Percentiles rank a stretch among this genome's conserved stretches.
phyloP scores from a whole-genome alignment of 2,797 vertebrate species.

The Alfaro cultratus region DNA sequence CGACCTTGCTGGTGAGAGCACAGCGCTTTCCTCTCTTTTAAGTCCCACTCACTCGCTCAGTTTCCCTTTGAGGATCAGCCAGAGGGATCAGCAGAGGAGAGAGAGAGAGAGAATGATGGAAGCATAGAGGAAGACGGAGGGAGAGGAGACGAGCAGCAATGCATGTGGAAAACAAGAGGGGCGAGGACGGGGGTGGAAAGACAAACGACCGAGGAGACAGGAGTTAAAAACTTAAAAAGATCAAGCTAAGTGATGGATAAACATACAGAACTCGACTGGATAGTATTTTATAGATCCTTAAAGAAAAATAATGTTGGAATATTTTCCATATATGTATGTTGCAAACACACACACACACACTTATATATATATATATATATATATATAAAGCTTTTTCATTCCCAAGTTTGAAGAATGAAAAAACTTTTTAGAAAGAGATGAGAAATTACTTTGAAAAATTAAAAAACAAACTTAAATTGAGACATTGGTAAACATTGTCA shows the following conservation, averaged over 20 bases:
- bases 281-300: neutral
- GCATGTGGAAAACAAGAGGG: slow-evolving; percentile 49
- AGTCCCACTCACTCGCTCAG: slow-evolving; percentile 82
- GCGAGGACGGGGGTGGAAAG: neutral
- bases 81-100: slow-evolving; percentile 79
- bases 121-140: slow-evolving; percentile 60
- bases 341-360: too few relatives aligned
- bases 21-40: slow-evolving; percentile 78
- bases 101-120: slow-evolving; percentile 68
- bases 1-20: slow-evolving; percentile 80
- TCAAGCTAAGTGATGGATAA: slow-evolving; percentile 16
- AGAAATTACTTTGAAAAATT: too few relatives aligned
- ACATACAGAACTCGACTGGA: neutral
- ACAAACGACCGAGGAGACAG: slow-evolving; percentile 30
- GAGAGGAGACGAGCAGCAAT: slow-evolving; percentile 64
- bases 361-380: too few relatives aligned
- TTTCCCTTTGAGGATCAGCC: slow-evolving; percentile 81
- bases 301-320: neutral
- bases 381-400: too few relatives aligned
- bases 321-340: neutral
- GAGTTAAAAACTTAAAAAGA: slow-evolving; percentile 46
- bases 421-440: too few relatives aligned
- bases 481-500: too few relatives aligned
- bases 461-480: too few relatives aligned
- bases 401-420: too few relatives aligned